Evolutionary conservation across 2,113 vertebrate genomes (phyloP), one percentile per base, ranked within the genome.

Genomic region (Agelaius phoeniceus): DNA sequence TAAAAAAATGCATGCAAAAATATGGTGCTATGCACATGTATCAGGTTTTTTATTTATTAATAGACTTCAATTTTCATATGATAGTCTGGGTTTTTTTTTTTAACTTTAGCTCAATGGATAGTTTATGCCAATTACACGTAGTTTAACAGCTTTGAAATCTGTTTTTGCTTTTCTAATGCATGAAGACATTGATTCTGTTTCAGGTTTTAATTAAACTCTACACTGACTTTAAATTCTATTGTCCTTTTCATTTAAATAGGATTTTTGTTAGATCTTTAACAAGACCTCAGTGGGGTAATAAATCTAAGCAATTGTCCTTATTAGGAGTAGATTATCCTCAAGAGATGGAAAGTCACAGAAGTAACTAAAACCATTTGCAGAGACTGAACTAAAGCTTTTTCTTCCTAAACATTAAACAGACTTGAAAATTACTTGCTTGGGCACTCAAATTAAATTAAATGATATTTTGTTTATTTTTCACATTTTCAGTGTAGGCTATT

Each of bases 231-330:
- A 97, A 97, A 94, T 97, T 86, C 95, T 91, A 96, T 98, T 98
- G 97, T 98, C 95, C 95, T 97, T 97, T 96, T 97, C 92, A 97
- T 98, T 98, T 97, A 97, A 98, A 97, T 97, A 94, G 95, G 96
- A 89, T 82, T 97, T 97, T 96, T 97, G 94, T 97, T 97, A 97
- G 94, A 96, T 98, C 97, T 98, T 98, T 98, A 98, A 98, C 97
- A 97, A 98, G 98, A 97, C 97, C 98, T 97, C 98, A 49, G 87
- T 97, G 97, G 98, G 95, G 93, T 97, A 93, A 98, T 98, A 98
- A 98, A 98, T 98, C 98, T 97, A 92, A 97, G 96, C 96, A 97
- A 97, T 96, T 97, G 98, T 97, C 97, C 97, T 98, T 98, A 98
- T 98, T 98, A 98, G 95, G 89, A 97, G 89, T 88, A 97, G 96